Conservation (phyloP, 2,113 vertebrate genomes). For the Sciurus niger region DNA sequence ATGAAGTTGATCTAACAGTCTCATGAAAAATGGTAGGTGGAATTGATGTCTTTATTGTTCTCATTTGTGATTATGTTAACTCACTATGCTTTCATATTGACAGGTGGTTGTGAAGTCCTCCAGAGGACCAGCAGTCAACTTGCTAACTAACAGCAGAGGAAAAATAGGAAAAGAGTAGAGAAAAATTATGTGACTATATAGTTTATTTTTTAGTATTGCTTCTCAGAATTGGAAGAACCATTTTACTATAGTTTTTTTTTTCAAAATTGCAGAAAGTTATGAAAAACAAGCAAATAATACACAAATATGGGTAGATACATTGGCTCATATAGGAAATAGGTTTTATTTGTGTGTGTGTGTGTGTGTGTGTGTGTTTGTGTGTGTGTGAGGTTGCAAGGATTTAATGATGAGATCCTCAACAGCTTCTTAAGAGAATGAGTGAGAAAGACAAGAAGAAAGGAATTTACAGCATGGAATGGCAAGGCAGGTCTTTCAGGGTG, state of each 20-base stretch:
- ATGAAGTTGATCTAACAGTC: neutral
- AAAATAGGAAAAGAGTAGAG: neutral
- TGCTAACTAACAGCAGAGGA: neutral
- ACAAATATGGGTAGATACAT: neutral
- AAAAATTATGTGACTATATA: neutral
- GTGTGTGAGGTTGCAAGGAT: neutral
- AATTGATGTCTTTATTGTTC: neutral
- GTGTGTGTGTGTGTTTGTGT: neutral
- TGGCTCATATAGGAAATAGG: neutral
- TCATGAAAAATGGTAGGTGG: neutral
- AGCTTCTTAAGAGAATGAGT: neutral
- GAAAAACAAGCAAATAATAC: neutral
- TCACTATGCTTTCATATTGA: neutral
- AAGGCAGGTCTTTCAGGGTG: neutral
- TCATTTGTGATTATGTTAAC: neutral
- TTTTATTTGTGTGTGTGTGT: neutral
- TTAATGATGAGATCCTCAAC: neutral
- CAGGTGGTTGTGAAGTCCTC: neutral
- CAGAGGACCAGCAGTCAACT: neutral
- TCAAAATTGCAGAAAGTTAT: neutral
- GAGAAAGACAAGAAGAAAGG: neutral
- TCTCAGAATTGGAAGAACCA: neutral
- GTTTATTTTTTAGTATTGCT: neutral
- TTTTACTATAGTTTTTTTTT: neutral
- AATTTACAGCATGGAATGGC: neutral